phyloP scores from a whole-genome alignment of 2,113 vertebrate species.

The Columba livia region DNA sequence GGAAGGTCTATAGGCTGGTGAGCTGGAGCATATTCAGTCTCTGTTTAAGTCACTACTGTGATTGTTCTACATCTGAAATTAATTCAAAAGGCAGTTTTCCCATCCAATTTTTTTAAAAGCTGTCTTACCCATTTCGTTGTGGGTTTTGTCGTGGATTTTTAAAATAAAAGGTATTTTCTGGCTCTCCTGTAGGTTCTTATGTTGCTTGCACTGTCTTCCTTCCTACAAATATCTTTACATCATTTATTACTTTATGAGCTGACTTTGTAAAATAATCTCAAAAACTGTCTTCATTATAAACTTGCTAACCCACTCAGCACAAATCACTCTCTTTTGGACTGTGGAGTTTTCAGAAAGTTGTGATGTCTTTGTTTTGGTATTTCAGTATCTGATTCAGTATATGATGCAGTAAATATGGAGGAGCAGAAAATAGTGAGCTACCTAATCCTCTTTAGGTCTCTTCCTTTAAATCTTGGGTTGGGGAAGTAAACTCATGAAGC shows the following conservation, averaged over 20 bases:
- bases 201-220: neutral
- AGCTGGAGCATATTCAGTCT: neutral
- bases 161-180: neutral
- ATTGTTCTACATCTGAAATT: neutral
- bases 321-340: neutral
- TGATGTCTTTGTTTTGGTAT: neutral
- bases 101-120: neutral
- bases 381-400: neutral
- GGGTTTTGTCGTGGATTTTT: neutral
- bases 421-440: neutral
- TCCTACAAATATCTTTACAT: neutral
- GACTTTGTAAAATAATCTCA: neutral
- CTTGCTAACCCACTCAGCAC: neutral
- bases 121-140: accelerated
- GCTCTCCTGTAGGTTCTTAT: neutral
- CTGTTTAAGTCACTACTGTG: neutral
- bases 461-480: neutral
- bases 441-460: neutral
- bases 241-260: neutral
- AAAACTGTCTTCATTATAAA: neutral
- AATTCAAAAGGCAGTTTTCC: neutral
- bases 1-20: neutral
- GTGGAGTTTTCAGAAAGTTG: neutral
- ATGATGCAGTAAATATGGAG: neutral
- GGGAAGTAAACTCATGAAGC: neutral